These are phyloP conservation scores for Odocoileus virginianus DNA, from an alignment of 2,113 vertebrate genomes.

Conservation along the genomic window DNA sequence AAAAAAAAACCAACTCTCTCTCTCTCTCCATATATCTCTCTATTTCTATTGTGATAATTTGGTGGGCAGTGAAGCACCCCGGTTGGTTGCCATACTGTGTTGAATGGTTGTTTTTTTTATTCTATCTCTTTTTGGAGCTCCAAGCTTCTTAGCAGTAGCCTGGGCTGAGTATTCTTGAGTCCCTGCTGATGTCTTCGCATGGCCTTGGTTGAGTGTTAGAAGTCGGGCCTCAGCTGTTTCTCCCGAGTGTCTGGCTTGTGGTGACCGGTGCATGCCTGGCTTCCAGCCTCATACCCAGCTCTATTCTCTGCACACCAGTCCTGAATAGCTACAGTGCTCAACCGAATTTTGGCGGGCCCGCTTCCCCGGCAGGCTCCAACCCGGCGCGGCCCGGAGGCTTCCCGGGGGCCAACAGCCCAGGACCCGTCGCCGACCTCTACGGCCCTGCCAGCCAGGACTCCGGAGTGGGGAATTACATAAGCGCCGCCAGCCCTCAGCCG, in stretches of 20 bases:
- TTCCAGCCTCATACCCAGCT: slow-evolving; percentile 89
- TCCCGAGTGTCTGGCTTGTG: slow-evolving; percentile 86
- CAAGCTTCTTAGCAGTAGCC: slow-evolving; percentile 86
- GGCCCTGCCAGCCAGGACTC: slow-evolving; percentile 97
- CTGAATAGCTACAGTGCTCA: slow-evolving; percentile 92
- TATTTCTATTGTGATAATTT: slow-evolving; percentile 82
- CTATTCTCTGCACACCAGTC: slow-evolving; percentile 90
- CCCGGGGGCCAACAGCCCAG: slow-evolving; percentile 97
- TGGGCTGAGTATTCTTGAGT: slow-evolving; percentile 86
- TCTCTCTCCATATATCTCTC: slow-evolving; percentile 76
- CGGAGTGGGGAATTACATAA: slow-evolving; percentile 99
- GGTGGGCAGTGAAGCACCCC: slow-evolving; percentile 80
- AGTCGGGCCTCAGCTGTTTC: slow-evolving; percentile 86
- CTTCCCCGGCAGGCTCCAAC: slow-evolving; percentile 93
- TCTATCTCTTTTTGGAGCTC: slow-evolving; percentile 85
- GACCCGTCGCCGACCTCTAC: slow-evolving; percentile 89
- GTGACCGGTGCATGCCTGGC: slow-evolving; percentile 86
- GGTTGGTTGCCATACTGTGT: slow-evolving; percentile 84
- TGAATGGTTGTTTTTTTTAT: slow-evolving; percentile 80
- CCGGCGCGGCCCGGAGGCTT: slow-evolving; percentile 95
- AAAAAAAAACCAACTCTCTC: slow-evolving; percentile 77
- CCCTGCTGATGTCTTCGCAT: slow-evolving; percentile 87
- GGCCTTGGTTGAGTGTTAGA: slow-evolving; percentile 89
- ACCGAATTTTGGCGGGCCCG: slow-evolving; percentile 90
- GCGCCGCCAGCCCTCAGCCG: slow-evolving; percentile 97